Conservation (phyloP, 2,113 vertebrate species). For the Lipotes vexillifer region DNA sequence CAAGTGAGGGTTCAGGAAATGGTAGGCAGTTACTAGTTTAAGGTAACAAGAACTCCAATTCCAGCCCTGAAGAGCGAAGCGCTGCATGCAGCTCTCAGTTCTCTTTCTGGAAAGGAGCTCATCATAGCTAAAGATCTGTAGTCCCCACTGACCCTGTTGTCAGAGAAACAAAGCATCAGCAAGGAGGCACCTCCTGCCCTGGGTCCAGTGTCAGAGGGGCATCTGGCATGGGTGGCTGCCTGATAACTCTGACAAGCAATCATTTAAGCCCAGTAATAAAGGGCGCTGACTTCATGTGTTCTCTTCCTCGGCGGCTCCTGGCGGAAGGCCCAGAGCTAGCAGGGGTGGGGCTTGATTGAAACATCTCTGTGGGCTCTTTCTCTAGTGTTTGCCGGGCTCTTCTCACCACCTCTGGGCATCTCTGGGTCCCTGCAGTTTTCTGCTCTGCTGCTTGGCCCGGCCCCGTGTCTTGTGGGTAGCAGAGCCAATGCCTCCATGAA, state of each 20-base stretch:
- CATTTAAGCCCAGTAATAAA: constrained; percentile 25
- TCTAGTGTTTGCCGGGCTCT: background rate
- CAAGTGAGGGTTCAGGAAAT: background rate
- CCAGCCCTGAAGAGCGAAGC: background rate
- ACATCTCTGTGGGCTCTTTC: background rate
- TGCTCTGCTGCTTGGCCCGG: background rate
- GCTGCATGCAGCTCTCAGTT: background rate
- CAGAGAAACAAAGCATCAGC: background rate
- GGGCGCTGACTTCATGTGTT: constrained; percentile 50
- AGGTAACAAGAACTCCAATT: background rate
- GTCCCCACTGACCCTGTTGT: background rate
- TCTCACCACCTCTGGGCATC: background rate
- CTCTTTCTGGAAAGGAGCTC: background rate
- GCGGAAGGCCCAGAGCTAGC: background rate
- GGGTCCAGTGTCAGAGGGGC: background rate
- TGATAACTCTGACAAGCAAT: background rate
- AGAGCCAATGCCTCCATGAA: background rate
- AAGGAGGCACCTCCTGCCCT: background rate
- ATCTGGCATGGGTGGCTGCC: background rate
- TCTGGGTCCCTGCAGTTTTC: background rate
- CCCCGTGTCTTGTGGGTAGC: background rate
- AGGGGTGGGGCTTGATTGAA: background rate
- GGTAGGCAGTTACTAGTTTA: background rate
- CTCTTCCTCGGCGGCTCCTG: background rate
- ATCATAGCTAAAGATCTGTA: background rate